Evolutionary conservation across 1,140 invertebrate genomes (phyloP).

Genomic region (Campoletis sonorensis): DNA sequence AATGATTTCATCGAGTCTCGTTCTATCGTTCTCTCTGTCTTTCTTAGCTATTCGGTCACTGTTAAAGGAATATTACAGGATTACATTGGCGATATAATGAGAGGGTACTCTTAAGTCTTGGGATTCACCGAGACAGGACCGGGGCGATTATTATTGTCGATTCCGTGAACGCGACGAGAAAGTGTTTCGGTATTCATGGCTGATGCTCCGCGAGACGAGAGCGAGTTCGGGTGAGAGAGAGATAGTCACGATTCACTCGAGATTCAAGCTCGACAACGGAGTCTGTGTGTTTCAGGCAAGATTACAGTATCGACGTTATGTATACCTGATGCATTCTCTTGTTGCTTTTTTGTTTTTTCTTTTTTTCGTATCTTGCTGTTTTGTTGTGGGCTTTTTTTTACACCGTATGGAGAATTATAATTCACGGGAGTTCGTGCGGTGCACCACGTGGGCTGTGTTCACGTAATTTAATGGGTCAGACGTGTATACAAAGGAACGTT

Average conservation of each 20-base stretch:
- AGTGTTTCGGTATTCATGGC: slow-evolving; percentile 19
- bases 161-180: slow-evolving; percentile 32
- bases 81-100: slow-evolving; percentile 21
- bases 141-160: slow-evolving; percentile 26
- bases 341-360: slow-evolving; percentile 13
- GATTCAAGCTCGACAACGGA: slow-evolving; percentile 5
- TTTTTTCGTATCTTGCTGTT: slow-evolving; percentile 1
- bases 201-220: not conserved
- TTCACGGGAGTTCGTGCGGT: slow-evolving; percentile 9
- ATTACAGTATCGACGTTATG: slow-evolving; percentile 27
- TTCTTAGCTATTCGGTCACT: slow-evolving; percentile 41
- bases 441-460: slow-evolving; percentile 14
- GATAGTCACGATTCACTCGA: slow-evolving; percentile 14
- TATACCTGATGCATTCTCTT: slow-evolving; percentile 18
- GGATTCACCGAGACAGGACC: slow-evolving; percentile 38
- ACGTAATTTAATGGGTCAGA: slow-evolving; percentile 29
- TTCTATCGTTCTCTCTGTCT: slow-evolving; percentile 1
- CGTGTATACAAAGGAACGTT: not conserved
- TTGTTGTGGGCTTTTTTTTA: not conserved
- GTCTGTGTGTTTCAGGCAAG: not conserved
- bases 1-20: slow-evolving; percentile 15
- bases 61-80: slow-evolving; percentile 1
- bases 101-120: slow-evolving; percentile 41
- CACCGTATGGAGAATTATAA: slow-evolving; percentile 10
- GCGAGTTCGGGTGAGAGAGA: slow-evolving; percentile 17